Base-by-base conservation (phyloP, 35 echinoderm and acorn worm species). In the Anneissia japonica region DNA sequence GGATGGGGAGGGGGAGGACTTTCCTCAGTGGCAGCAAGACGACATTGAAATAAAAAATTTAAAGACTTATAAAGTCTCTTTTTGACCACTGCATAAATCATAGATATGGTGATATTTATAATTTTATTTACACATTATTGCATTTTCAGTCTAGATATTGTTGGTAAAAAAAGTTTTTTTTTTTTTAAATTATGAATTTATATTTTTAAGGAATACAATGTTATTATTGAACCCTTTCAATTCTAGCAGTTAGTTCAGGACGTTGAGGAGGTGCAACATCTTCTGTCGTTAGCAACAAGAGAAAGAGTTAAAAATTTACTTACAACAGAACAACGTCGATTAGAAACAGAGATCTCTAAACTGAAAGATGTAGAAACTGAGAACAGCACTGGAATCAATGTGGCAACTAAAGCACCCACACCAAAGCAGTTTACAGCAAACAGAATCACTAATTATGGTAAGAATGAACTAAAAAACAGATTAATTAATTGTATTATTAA, bases 391-490 rank as follows among this genome's bases (percentile, higher is more conserved):
- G 79, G 9, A 16, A 43, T 7, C 30, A 72, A 35, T 0, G 36
- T 46, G 4, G 28, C 77, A 74, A 11, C 35, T 0, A 28, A 80
- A 34, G 34, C 35, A 32, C 32, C 30, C 32, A 87, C 79, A 64
- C 32, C 76, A 84, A 83, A 84, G 32, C 30, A 75, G 17, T 81
- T 94, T 31, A 32, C 56, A 7, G 85, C 88, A 31, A 76, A 72
- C 36, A 88, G 80, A 51, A 95, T 91, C 37, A 95, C 74, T 37
- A 85, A 81, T 55, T 91, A 91, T 85, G 89, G 89, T 91, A 83
- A 46, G 82, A 38, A 64, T 38, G 10, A n/a, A n/a, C n/a, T n/a
- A n/a, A n/a, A n/a, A n/a, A n/a, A n/a, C n/a, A n/a, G n/a, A n/a
- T n/a, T n/a, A n/a, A n/a, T n/a, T n/a, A n/a, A n/a, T n/a, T n/a